phyloP scores from a whole-genome alignment of 2,113 vertebrate species.

The Sinosuthora webbiana region DNA sequence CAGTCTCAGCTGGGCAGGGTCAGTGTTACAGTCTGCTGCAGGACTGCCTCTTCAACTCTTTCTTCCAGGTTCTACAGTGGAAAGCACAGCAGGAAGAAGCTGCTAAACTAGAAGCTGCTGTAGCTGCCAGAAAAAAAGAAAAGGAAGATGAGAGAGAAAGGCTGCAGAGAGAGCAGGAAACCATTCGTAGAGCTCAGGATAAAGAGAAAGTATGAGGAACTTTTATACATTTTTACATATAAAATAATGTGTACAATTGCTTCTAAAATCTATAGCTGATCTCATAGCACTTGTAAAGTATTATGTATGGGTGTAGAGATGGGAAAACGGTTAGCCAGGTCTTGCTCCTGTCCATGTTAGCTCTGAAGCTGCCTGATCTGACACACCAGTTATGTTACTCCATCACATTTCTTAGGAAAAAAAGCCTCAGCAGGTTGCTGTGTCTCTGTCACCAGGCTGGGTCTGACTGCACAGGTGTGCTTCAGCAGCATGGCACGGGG shows the following conservation, averaged over 20 bases:
- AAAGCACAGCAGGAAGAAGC: conserved; percentile 85
- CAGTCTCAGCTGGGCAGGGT: neutral
- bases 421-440: too few relatives aligned
- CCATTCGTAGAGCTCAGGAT: conserved; percentile 74
- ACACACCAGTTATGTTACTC: neutral
- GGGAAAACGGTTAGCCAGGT: neutral
- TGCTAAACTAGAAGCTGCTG: conserved; percentile 81
- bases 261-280: neutral
- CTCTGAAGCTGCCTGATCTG: neutral
- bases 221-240: neutral
- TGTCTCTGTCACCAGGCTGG: neutral
- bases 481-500: neutral
- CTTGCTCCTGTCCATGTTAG: neutral
- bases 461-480: neutral
- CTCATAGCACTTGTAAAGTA: neutral
- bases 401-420: neutral
- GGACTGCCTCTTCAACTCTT: neutral
- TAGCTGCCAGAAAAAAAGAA: conserved; percentile 79
- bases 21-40: neutral
- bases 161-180: conserved; percentile 77
- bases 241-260: neutral
- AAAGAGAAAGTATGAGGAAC: conserved; percentile 75
- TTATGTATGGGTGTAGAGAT: neutral
- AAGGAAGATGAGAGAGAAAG: conserved; percentile 77
- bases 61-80: conserved; percentile 85